Conservation (phyloP, 2,113 vertebrate species). For the Neotoma lepida region DNA sequence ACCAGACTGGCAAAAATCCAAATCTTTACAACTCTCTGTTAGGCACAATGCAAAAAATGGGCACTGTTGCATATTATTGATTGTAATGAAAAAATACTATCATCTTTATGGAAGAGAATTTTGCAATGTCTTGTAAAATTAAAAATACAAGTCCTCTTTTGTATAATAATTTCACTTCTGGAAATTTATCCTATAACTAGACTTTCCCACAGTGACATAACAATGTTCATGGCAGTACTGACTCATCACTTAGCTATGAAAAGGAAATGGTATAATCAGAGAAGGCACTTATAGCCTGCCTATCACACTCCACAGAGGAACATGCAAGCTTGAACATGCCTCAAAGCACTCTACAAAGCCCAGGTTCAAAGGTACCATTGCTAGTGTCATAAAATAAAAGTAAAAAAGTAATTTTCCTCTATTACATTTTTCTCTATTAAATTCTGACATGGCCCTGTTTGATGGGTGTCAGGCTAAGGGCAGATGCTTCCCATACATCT, state of each 20-base stretch:
- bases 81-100: not conserved
- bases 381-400: not conserved
- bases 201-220: conserved; percentile 34
- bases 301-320: not conserved
- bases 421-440: conserved; percentile 38
- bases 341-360: not conserved
- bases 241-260: not conserved
- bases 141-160: conserved; percentile 40
- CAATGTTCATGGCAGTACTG: not conserved
- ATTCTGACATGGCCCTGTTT: not conserved
- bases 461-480: conserved; percentile 42
- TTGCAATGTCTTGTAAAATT: conserved; percentile 35
- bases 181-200: conserved; percentile 7
- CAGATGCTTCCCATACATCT: conserved; percentile 37
- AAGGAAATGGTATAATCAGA: not conserved
- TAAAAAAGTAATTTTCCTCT: conserved; percentile 43
- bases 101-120: not conserved
- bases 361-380: not conserved
- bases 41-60: not conserved
- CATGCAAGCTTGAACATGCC: not conserved
- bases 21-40: not conserved
- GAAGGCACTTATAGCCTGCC: not conserved
- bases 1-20: conserved; percentile 28
- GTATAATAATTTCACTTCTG: conserved; percentile 44
- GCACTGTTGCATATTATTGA: not conserved